Conservation (phyloP, 2,888 invertebrate genomes). For the Eulithis testata region DNA sequence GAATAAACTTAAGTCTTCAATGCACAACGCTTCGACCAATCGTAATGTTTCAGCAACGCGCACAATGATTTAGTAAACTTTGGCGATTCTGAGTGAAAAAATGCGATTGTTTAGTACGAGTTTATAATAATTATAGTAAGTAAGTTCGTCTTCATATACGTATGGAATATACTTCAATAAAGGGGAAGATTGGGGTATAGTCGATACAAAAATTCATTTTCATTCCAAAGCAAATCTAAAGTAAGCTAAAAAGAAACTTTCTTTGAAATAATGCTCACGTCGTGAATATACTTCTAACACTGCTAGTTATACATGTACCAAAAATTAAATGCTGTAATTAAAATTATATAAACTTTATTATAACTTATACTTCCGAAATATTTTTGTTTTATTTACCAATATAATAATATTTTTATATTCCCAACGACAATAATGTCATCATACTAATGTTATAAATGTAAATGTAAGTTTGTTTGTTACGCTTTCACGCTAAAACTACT, state of each 20-base stretch:
- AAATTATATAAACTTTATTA: slow-evolving; percentile 81
- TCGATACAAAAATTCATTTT: slow-evolving; percentile 52
- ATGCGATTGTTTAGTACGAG: slow-evolving; percentile 14
- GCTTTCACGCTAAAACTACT: too few relatives aligned
- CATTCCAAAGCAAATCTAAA: slow-evolving; percentile 55
- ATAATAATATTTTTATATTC: too few relatives aligned
- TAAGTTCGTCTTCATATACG: slow-evolving; percentile 50
- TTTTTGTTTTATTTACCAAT: slow-evolving; percentile 61
- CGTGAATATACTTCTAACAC: slow-evolving; percentile 78
- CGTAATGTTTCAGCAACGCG: slow-evolving; percentile 62
- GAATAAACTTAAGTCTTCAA: slow-evolving; percentile 54
- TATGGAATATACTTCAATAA: slow-evolving; percentile 75
- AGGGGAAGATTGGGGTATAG: slow-evolving; percentile 81
- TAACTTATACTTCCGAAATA: slow-evolving; percentile 81
- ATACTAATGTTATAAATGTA: too few relatives aligned
- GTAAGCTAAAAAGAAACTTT: slow-evolving; percentile 58
- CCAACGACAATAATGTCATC: too few relatives aligned
- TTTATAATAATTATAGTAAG: slow-evolving; percentile 40
- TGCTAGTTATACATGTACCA: slow-evolving; percentile 79
- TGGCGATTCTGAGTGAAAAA: slow-evolving; percentile 44
- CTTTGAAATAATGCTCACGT: slow-evolving; percentile 76
- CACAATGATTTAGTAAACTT: slow-evolving; percentile 64
- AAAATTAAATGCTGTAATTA: slow-evolving; percentile 77
- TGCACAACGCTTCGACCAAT: slow-evolving; percentile 77
- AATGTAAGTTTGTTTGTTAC: too few relatives aligned